Evolutionary conservation across 2,888 invertebrate genomes (phyloP), one percentile per base, ranked within the genome.

Genomic region (Pimpla rufipes): DNA sequence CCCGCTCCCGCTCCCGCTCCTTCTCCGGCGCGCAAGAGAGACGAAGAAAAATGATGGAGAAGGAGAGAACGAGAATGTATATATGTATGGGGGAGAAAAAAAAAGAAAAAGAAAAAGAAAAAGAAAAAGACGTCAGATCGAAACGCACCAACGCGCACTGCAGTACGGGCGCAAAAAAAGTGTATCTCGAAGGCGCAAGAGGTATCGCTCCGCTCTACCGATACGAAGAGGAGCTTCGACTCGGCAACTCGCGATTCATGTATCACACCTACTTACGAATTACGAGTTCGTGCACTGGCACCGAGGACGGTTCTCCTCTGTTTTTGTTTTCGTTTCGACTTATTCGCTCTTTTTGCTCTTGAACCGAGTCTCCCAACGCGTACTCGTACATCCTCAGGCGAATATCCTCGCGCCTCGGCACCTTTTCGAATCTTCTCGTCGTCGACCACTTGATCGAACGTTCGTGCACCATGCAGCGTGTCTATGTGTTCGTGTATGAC

Each of bases 101-200:
- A 13, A 47, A 7, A 42, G 57, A 70, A 55, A 21, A 23, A 52
- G 18, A 67, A 42, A 55, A 64, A 66, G 23, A 76, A 40, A 73
- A 62, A 76, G 29, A 73, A 62, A 70, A 37, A 68, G 21, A 37
- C 57, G 78, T 66, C 62, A 55, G 62, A 73, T 59, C 35, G 52
- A 74, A 66, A 81, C 71, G 76, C 71, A 71, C 81, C 76, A 50
- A 81, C 75, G 70, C 75, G 81, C 75, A 64, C 75, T 81, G 75
- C 64, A 66, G 64, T 21, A 66, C 76, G 70, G 81, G 64, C 75
- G 29, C n/a, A 29, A 29, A 16, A 52, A 21, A 52, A 8, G 2
- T 52, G 52, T 21, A 52, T 52, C 10, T 21, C 21, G 21, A 52
- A 52, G 52, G 52, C 21, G 52, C 21, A 18, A 50, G 50, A 2